Conservation (phyloP, 2,888 invertebrate species). For the Drosophila ustulata region DNA sequence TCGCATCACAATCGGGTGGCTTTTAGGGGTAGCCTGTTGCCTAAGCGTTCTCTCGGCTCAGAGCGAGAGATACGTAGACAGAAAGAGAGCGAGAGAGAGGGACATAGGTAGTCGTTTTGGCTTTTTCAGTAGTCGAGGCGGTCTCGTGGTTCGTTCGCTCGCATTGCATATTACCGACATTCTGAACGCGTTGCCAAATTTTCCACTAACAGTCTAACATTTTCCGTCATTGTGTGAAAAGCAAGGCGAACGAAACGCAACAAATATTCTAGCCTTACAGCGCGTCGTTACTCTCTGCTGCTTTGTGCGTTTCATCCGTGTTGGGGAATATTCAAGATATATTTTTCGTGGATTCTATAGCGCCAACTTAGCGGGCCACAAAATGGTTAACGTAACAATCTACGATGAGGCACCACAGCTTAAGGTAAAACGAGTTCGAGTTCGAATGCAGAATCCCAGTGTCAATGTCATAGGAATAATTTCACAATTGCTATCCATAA, state of each 20-base stretch:
- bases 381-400: constrained; percentile 83
- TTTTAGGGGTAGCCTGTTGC: constrained; percentile 72
- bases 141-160: constrained; percentile 46
- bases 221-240: constrained; percentile 55
- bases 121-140: constrained; percentile 26
- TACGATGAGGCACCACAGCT: constrained; percentile 81
- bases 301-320: constrained; percentile 62
- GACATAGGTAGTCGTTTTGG: constrained; percentile 5
- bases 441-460: constrained; percentile 11
- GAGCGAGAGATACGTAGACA: constrained; percentile 16
- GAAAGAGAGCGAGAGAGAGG: neutral
- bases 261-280: constrained; percentile 55
- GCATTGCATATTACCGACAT: constrained; percentile 61
- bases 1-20: constrained; percentile 25
- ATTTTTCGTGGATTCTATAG: constrained; percentile 54
- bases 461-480: constrained; percentile 27
- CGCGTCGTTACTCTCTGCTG: constrained; percentile 51
- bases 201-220: constrained; percentile 67
- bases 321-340: constrained; percentile 43
- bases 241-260: constrained; percentile 34
- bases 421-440: constrained; percentile 75
- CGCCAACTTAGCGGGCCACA: constrained; percentile 57
- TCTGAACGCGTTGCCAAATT: constrained; percentile 60
- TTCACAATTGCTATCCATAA: constrained; percentile 50
- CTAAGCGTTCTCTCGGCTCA: constrained; percentile 36